Percentiles rank a stretch among this genome's conserved stretches.
phyloP scores from a whole-genome alignment of 1,140 invertebrate species.

The Zaprionus davidi region DNA sequence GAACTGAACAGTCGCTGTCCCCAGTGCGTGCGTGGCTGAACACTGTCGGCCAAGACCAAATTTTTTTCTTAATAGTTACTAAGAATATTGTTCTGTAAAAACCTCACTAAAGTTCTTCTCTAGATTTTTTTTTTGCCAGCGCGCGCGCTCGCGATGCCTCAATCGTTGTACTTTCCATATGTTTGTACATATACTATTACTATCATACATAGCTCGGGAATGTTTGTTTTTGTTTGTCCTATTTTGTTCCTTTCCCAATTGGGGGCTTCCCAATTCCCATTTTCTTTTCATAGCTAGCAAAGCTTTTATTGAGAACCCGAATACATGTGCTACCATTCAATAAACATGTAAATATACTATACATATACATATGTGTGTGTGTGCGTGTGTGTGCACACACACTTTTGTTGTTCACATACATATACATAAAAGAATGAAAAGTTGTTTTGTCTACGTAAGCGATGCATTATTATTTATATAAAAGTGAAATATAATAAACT shows the following conservation, averaged over 20 bases:
- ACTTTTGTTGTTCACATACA: slow-evolving; percentile 12
- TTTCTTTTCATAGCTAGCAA: neutral
- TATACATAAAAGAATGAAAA: slow-evolving; percentile 1
- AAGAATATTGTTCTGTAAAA: slow-evolving; percentile 26
- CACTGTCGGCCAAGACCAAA: slow-evolving; percentile 7
- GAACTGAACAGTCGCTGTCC: slow-evolving; percentile 44
- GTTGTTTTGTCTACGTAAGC: slow-evolving; percentile 7
- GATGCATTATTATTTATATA: slow-evolving; percentile 5
- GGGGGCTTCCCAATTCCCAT: neutral
- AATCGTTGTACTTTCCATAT: slow-evolving; percentile 29
- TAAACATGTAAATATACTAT: neutral
- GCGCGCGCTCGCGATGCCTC: slow-evolving; percentile 12
- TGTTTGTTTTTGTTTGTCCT: slow-evolving; percentile 1
- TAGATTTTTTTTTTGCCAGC: slow-evolving; percentile 3
- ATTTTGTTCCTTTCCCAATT: neutral
- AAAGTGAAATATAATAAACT: neutral
- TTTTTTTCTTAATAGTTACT: slow-evolving; percentile 32
- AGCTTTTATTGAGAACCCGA: neutral
- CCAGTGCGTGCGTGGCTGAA: slow-evolving; percentile 30
- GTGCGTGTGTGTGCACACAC: slow-evolving; percentile 29
- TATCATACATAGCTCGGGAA: neutral
- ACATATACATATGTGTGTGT: slow-evolving; percentile 19
- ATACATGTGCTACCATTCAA: neutral
- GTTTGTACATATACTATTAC: slow-evolving; percentile 30
- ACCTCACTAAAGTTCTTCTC: neutral